Percentiles rank a stretch among this genome's conserved stretches.
phyloP scores from a whole-genome alignment of 1,140 invertebrate genomes.

The Marisa cornuarietis region DNA sequence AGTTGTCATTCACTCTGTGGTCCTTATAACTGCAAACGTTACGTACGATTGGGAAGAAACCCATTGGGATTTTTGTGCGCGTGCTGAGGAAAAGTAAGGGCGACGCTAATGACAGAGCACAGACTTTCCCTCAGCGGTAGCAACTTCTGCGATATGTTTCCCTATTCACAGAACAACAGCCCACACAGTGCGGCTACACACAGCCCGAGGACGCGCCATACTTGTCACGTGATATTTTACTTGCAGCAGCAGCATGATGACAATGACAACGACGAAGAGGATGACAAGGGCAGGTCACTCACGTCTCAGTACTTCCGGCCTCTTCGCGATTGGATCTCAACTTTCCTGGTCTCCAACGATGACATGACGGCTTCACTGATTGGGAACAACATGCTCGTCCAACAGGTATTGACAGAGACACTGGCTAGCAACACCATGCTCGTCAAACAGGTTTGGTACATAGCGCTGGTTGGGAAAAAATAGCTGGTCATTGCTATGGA shows the following conservation, averaged over 20 bases:
- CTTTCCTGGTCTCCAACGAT: conserved; percentile 59
- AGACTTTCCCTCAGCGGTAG: no score
- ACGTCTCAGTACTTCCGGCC: conserved; percentile 53
- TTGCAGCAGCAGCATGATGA: background rate
- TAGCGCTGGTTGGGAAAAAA: no score
- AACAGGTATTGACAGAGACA: conserved; percentile 44
- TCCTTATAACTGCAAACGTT: no score
- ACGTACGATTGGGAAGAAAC: no score
- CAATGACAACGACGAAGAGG: background rate
- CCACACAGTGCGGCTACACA: no score
- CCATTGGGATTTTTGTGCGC: no score
- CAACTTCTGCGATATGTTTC: no score
- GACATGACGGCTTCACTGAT: conserved; percentile 61
- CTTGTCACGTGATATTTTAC: background rate
- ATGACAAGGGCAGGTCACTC: conserved; percentile 28
- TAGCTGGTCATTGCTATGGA: no score
- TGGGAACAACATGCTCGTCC: conserved; percentile 62
- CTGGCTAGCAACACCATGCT: background rate
- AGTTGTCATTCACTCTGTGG: background rate
- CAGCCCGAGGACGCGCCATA: background rate
- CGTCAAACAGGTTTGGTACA: background rate
- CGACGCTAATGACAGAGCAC: no score
- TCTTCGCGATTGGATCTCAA: conserved; percentile 60
- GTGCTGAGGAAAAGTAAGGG: no score
- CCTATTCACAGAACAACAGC: no score